These are phyloP conservation scores for Furcifer pardalis DNA, from an alignment of 2,797 vertebrate species.

Conservation along the genomic window DNA sequence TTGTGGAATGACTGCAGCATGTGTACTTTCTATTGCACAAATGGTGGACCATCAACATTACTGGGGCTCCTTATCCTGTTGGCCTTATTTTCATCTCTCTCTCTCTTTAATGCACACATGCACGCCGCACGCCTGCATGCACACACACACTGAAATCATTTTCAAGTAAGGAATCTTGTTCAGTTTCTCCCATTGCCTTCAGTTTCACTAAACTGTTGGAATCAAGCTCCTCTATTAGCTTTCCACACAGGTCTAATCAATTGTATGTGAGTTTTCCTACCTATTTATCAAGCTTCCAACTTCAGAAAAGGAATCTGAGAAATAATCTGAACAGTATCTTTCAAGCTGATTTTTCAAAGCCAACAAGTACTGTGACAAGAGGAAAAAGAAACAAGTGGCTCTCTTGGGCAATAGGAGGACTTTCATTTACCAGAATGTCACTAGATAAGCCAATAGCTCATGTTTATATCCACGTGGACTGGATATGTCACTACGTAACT, in stretches of 20 bases:
- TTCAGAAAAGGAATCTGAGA: background rate
- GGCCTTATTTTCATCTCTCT: slow-evolving; percentile 29
- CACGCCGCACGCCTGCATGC: too few species aligned
- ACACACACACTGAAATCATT: background rate
- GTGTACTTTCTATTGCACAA: background rate
- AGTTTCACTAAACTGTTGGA: slow-evolving; percentile 14
- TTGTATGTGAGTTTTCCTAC: background rate
- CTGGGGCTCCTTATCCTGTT: slow-evolving; percentile 18
- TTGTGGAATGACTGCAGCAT: background rate
- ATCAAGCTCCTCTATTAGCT: background rate
- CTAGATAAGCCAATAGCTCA: background rate
- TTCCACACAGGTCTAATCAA: background rate
- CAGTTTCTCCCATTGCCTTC: slow-evolving; percentile 6
- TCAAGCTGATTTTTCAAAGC: background rate
- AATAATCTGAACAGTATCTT: background rate
- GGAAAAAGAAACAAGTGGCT: background rate
- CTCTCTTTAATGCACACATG: too few species aligned
- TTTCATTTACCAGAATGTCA: background rate
- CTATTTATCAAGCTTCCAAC: background rate
- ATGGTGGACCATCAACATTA: slow-evolving; percentile 6
- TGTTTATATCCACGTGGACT: too few species aligned
- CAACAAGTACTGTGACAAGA: background rate
- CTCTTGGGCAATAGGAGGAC: background rate
- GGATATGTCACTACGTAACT: background rate
- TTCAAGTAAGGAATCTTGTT: background rate